Conservation (phyloP, 1,140 invertebrate genomes). For the Leptinotarsa lineolata region DNA sequence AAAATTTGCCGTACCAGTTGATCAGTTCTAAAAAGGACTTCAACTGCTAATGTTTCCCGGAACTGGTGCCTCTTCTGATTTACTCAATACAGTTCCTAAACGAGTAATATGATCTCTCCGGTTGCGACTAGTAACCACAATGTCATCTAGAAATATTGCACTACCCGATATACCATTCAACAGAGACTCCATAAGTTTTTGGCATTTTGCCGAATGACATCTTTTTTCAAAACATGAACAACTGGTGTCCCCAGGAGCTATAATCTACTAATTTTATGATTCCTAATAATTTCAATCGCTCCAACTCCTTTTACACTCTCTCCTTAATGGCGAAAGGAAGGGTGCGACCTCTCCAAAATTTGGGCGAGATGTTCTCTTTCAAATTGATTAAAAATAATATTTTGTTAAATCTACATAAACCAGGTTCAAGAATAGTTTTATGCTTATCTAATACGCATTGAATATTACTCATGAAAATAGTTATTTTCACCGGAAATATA, state of each 20-base stretch:
- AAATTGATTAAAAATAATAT: neutral
- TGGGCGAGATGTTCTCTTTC: neutral
- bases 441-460: neutral
- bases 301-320: neutral
- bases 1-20: constrained; percentile 50
- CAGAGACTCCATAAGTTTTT: neutral
- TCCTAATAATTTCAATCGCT: neutral
- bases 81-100: neutral
- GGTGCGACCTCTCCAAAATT: neutral
- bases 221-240: neutral
- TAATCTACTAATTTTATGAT: neutral
- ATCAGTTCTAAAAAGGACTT: constrained; percentile 56
- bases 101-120: neutral
- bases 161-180: neutral
- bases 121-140: neutral
- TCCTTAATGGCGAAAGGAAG: neutral
- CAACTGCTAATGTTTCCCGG: constrained; percentile 30
- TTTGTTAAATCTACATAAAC: neutral
- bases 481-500: neutral
- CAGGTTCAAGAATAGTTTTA: neutral
- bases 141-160: neutral
- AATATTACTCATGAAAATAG: neutral
- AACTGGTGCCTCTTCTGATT: neutral
- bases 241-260: neutral
- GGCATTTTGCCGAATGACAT: neutral